Base-by-base conservation (phyloP, 2,797 vertebrate genomes). In the Chloroceryle inda region DNA sequence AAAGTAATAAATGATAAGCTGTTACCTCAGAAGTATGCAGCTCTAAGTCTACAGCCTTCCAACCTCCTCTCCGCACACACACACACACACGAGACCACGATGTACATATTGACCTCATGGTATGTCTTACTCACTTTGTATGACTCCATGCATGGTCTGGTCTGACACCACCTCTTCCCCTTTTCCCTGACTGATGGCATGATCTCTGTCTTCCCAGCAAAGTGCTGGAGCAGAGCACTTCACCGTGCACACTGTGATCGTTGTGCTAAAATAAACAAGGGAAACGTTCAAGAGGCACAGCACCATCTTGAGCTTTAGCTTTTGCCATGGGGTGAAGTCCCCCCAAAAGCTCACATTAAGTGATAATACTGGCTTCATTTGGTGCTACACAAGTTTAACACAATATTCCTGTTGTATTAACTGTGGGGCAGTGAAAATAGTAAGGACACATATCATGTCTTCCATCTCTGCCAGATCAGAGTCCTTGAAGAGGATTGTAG, bases 1-100 rank as follows among this genome's bases (percentile, higher is more conserved):
- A 84, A 78, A 89, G 64, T 38, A 92, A 89, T 64, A 68, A 93
- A 95, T 53, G 69, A 89, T 50, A 93, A 94, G 50, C 88, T 68
- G 71, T 52, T 90, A 86, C 45, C 69, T 94, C 88, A 75, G 58
- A 92, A 96, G 35, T 14, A 92, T 37, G 58, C 69, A 89, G 88
- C 83, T 88, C 68, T 84, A 68, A 78, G 78, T 66, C 83, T 58
- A 31, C 73, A 89, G 72, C 50, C 53, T 86, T 79, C 68, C 85
- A 89, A 35, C 8, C 27, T 52, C 23, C 18, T 8, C 40, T 2
- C 5, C 1, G 24, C 12, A 10, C 16, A 47, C 45, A 22, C 16
- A 47, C 45, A 22, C 45, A 47, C 45, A 47, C 10, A 45, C 35
- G 38, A 40, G 22, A 5, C 16, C 2, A 0, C 24, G 10, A 42